Evolutionary conservation across 2,113 vertebrate species (phyloP), one percentile per base, ranked within the genome.

Genomic region (Globicephala melas): DNA sequence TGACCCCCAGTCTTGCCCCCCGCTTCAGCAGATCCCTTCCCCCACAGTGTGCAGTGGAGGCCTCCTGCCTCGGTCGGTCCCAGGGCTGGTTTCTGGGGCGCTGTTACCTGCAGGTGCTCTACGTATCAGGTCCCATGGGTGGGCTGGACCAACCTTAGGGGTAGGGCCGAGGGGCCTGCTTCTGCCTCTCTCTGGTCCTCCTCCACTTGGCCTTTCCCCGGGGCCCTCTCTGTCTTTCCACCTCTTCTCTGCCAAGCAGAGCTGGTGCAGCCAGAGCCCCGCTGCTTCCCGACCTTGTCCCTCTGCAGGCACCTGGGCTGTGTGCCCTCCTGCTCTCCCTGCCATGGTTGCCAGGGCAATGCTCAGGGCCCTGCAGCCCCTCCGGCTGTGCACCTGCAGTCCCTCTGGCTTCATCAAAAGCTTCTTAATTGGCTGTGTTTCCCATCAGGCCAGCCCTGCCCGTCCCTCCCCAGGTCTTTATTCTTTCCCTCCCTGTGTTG

Each of bases 291-390:
- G 12, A 87, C 94, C 81, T 82, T 86, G 96, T 81, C 53, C 89
- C 77, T 82, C 91, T 91, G 94, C 76, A 88, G 84, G 85, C 89
- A 97, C 91, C 94, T 97, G 97, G 94, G 97, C 93, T 96, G 33
- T 18, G 1, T 77, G 85, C 95, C 95, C 80, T 89, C 70, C 87
- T 89, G 58, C 60, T 76, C 58, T 70, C 60, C 86, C 74, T 60
- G 79, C 73, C 79, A 91, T 14, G 71, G 97, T 96, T 98, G 95
- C 97, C 96, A 92, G 94, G 96, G 94, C 0, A 88, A 97, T 76
- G 68, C 79, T 74, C 33, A 55, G 84, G 83, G 74, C 80, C 81
- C 91, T 31, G 88, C 63, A 83, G 81, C 25, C n/a, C 88, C 95
- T 77, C 89, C 0, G 63, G 87, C 79, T 33, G 55, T 41, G 92